Conservation (phyloP, 2,113 vertebrate genomes). For the Rousettus leschenaultii region DNA sequence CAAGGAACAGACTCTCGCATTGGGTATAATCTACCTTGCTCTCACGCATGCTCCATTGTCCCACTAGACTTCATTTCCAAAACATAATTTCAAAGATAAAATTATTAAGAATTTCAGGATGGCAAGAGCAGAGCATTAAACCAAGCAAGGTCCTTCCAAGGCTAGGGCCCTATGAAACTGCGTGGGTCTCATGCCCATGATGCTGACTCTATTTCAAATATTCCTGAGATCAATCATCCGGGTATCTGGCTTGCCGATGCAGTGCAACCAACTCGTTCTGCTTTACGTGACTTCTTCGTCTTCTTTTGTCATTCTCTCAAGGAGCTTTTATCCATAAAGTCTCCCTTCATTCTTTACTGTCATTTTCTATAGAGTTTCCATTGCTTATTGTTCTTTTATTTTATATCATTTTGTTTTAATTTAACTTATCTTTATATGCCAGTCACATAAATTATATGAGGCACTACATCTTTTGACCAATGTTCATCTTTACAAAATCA, state of each 20-base stretch:
- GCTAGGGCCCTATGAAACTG: too few species aligned
- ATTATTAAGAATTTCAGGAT: not conserved
- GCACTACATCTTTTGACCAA: not conserved
- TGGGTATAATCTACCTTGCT: not conserved
- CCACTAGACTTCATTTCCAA: not conserved
- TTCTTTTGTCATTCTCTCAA: not conserved
- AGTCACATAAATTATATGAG: not conserved
- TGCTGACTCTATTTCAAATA: not conserved
- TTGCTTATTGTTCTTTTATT: not conserved
- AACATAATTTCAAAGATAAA: not conserved
- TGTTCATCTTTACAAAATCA: not conserved
- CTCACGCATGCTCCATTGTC: not conserved
- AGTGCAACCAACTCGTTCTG: not conserved
- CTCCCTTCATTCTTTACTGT: not conserved
- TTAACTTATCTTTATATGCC: not conserved
- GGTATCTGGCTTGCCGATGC: not conserved
- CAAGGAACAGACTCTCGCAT: not conserved
- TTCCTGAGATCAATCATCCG: not conserved
- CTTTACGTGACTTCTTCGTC: not conserved
- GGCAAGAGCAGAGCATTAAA: not conserved
- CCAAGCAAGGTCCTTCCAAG: not conserved
- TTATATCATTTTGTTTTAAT: not conserved
- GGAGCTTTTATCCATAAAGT: not conserved
- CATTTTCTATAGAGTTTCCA: not conserved
- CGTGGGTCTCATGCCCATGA: not conserved